Base-by-base conservation (phyloP, 2,113 vertebrate genomes). In the Ptilonorhynchus violaceus region DNA sequence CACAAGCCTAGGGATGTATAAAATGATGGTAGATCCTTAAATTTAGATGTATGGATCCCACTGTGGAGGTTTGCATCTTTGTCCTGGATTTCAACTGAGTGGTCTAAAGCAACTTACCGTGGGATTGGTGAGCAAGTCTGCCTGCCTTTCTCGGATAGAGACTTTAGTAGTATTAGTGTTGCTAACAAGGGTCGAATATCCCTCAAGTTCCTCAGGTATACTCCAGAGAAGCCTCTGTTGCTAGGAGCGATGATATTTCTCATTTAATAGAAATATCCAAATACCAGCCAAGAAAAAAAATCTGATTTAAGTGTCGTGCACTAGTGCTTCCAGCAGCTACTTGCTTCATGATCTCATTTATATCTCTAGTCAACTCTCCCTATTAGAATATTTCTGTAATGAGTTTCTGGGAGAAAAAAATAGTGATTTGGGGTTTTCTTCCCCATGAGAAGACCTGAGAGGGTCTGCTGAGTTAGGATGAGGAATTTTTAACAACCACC, bases 391-490 rank as follows among this genome's bases (percentile, higher is more conserved):
- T 19, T 73, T 76, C 13, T 91, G 9, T 47, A 11, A 10, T 31
- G n/a, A 72, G 7, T 25, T 60, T 66, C 35, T 58, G 56, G 3
- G 7, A 52, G 18, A 21, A 47, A 78, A 80, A 39, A 7, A 42
- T 13, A 4, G 4, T 9, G 0, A 1, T 37, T 59, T 37, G 21
- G 4, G 3, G 7, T n/a, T 75, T 78, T 50, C 20, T 4, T 2
- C 3, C 10, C 14, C 0, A 1, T 20, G 15, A 9, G 17, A 8
- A 44, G 44, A 46, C 7, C n/a, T n/a, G 41, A 22, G 44, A 89
- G 25, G 20, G 10, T 15, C 15, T 44, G 39, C 19, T 67, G 27
- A 25, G 5, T 46, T 82, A 78, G 47, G 60, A 60, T 49, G 50
- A 81, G 11, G 19, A 39, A 42, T 60, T 81, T 75, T 24, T 59